Evolutionary conservation across 2,888 invertebrate species (phyloP).

Genomic region (Agriopis marginaria): DNA sequence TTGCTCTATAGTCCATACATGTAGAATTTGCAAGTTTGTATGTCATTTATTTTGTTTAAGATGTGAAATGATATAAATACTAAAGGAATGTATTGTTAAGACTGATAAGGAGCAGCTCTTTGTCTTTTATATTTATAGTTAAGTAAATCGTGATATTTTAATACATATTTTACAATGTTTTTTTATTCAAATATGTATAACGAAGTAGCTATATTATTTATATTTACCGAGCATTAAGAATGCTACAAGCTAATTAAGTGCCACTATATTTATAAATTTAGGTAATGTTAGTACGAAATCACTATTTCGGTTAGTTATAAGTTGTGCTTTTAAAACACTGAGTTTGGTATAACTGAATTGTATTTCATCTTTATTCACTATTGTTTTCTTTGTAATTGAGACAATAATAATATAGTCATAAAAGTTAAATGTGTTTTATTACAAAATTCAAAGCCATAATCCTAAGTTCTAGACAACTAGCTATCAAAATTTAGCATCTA

Average conservation of each 20-base stretch:
- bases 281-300: not conserved
- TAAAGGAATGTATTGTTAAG: constrained; percentile 19
- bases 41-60: not conserved
- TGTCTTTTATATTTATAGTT: constrained; percentile 19
- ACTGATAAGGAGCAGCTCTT: constrained; percentile 44
- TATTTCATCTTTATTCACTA: not conserved
- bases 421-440: constrained; percentile 14
- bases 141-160: constrained; percentile 37
- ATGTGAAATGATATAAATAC: not conserved
- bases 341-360: not conserved
- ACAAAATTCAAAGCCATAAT: constrained; percentile 7
- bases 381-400: not conserved
- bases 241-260: constrained; percentile 52
- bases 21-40: not conserved
- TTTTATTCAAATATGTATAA: constrained; percentile 11
- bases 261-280: constrained; percentile 41
- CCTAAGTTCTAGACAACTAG: not conserved
- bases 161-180: constrained; percentile 49
- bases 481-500: constrained; percentile 14
- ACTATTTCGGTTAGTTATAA: not conserved
- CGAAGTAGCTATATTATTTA: constrained; percentile 27
- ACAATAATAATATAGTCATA: not conserved
- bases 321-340: not conserved
- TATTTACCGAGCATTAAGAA: constrained; percentile 62
- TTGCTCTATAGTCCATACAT: not conserved